phyloP scores from a whole-genome alignment of 2,888 invertebrate species.

The Ophioninae sp. region DNA sequence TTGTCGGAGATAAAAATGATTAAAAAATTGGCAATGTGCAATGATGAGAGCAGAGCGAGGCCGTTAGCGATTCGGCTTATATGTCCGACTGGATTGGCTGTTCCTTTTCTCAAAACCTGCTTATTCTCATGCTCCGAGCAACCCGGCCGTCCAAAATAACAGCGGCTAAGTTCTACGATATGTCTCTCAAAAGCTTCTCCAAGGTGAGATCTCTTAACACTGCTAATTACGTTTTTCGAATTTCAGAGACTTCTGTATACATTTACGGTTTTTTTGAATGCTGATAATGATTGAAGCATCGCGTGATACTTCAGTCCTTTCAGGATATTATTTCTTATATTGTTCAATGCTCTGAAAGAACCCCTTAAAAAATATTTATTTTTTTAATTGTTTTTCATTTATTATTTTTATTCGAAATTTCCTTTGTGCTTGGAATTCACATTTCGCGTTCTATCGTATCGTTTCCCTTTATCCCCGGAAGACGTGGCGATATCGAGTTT shows the following conservation, averaged over 20 bases:
- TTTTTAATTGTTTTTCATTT: no score
- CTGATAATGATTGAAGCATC: not conserved
- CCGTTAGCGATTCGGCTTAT: constrained; percentile 70
- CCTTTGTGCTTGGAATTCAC: no score
- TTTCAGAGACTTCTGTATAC: not conserved
- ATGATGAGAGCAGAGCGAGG: constrained; percentile 68
- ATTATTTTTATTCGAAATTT: no score
- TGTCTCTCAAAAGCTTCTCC: constrained; percentile 74
- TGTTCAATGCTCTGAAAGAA: no score
- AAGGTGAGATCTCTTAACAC: constrained; percentile 65
- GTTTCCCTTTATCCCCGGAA: no score
- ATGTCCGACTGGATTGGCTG: constrained; percentile 70
- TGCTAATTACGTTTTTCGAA: not conserved
- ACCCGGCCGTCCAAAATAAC: constrained; percentile 72
- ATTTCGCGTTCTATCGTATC: no score
- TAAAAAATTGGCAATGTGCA: not conserved
- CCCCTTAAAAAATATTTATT: no score
- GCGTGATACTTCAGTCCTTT: no score
- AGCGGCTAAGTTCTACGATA: constrained; percentile 75
- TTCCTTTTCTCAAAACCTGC: constrained; percentile 62
- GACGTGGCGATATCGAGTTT: no score
- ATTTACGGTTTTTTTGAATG: no score
- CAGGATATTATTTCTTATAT: no score
- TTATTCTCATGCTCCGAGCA: constrained; percentile 72
- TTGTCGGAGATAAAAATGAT: not conserved